These are phyloP conservation scores for Ornithorhynchus anatinus DNA, from an alignment of 2,113 vertebrate species.

Conservation along the genomic window DNA sequence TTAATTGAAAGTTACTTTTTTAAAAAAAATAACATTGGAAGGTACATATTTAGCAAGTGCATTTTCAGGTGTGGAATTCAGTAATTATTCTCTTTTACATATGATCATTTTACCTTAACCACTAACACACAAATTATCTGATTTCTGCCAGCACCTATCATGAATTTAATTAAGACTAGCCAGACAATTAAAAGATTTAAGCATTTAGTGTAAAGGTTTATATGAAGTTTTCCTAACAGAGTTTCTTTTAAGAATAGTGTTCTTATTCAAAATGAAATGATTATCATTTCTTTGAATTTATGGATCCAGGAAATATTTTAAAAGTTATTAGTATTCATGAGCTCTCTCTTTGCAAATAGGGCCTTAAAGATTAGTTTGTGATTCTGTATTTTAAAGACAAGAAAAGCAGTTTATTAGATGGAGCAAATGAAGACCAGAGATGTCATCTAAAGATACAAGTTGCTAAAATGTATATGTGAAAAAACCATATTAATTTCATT, in stretches of 20 bases:
- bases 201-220: no score
- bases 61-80: no score
- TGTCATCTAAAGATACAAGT: neutral
- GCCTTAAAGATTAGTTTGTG: slow-evolving; percentile 4
- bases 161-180: no score
- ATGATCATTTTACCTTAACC: no score
- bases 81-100: no score
- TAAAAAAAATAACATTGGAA: no score
- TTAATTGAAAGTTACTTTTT: no score
- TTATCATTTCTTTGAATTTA: slow-evolving; percentile 29
- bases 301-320: slow-evolving; percentile 24
- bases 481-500: neutral
- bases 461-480: neutral
- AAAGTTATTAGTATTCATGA: slow-evolving; percentile 55
- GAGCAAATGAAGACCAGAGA: slow-evolving; percentile 2
- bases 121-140: no score
- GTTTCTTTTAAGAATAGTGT: slow-evolving; percentile 39
- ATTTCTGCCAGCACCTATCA: no score
- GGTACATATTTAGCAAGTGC: no score
- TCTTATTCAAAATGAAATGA: slow-evolving; percentile 26
- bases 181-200: slow-evolving; percentile 42
- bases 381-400: slow-evolving; percentile 32
- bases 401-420: neutral
- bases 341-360: slow-evolving; percentile 34
- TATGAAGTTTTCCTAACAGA: neutral